These are phyloP conservation scores for Xanthorhoe spadicearia DNA, from an alignment of 2,888 invertebrate species.

Conservation along the genomic window DNA sequence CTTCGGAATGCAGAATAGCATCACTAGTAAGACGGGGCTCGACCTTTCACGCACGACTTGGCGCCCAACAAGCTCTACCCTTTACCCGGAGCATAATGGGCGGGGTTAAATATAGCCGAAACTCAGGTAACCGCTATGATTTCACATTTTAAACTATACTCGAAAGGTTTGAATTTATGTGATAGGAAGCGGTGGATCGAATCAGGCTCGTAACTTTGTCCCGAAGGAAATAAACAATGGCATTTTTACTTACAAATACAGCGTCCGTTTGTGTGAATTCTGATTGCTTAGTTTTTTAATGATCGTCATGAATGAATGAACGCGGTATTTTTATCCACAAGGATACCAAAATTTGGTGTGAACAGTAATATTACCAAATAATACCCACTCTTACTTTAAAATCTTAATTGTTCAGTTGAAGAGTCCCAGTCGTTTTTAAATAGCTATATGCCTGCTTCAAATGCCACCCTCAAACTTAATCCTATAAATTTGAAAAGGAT, in stretches of 20 bases:
- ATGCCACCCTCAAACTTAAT: too few species aligned
- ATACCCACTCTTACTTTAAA: too few species aligned
- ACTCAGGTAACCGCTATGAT: slow-evolving; percentile 44
- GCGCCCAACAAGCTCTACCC: slow-evolving; percentile 43
- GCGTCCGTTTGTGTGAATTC: background rate
- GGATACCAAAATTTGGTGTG: too few species aligned
- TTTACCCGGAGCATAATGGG: slow-evolving; percentile 32
- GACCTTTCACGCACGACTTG: slow-evolving; percentile 46
- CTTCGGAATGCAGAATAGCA: slow-evolving; percentile 21
- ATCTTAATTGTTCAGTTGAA: too few species aligned
- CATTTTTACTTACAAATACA: background rate
- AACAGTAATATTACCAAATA: too few species aligned
- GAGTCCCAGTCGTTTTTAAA: too few species aligned
- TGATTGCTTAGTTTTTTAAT: too few species aligned
- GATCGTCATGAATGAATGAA: too few species aligned
- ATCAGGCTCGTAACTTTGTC: background rate
- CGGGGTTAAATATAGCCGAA: slow-evolving; percentile 44
- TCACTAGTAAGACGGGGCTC: slow-evolving; percentile 28
- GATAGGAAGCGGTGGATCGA: slow-evolving; percentile 1
- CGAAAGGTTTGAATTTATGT: slow-evolving; percentile 15
- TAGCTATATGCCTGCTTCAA: too few species aligned
- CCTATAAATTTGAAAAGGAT: too few species aligned
- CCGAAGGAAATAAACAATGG: background rate
- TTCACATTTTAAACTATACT: slow-evolving; percentile 29
- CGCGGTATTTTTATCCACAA: too few species aligned